These are phyloP conservation scores for Sebastes diploproa DNA, from an alignment of 2,797 vertebrate genomes.

Conservation along the genomic window DNA sequence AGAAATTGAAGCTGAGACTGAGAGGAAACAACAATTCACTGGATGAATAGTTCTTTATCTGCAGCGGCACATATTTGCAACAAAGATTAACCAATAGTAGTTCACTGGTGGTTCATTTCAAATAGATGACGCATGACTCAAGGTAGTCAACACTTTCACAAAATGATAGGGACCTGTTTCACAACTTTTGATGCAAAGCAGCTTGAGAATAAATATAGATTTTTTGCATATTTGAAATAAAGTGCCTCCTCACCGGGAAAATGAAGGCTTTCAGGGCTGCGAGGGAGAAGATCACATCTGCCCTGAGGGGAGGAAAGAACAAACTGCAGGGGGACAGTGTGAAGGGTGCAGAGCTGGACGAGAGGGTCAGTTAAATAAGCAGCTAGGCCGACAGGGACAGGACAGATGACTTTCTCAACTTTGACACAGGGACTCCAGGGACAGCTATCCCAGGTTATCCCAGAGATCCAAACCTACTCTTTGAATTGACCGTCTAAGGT, in stretches of 20 bases:
- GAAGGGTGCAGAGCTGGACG: constrained; percentile 18
- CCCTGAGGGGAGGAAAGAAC: constrained; percentile 11
- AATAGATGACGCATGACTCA: constrained; percentile 25
- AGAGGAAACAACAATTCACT: background rate
- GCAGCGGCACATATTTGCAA: background rate
- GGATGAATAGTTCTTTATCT: background rate
- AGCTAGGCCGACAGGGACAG: constrained; percentile 15
- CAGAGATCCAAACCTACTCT: background rate
- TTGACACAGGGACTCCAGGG: background rate
- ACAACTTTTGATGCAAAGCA: constrained; percentile 2
- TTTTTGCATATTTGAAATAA: constrained; percentile 34
- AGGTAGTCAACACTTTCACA: background rate
- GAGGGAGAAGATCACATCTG: constrained; percentile 55
- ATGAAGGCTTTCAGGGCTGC: constrained; percentile 46
- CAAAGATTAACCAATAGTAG: constrained; percentile 39
- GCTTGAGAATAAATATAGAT: background rate
- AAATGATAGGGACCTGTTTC: background rate
- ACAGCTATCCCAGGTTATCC: background rate
- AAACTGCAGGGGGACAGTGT: constrained; percentile 36
- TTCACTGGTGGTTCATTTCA: constrained; percentile 33
- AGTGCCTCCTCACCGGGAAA: constrained; percentile 47
- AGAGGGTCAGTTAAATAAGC: constrained; percentile 35
- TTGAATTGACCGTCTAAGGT: background rate
- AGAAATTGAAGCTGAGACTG: constrained; percentile 19
- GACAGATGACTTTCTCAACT: constrained; percentile 5